Evolutionary conservation across 2,113 vertebrate species (phyloP), one percentile per base, ranked within the genome.

Genomic region (Fregetta grallaria): DNA sequence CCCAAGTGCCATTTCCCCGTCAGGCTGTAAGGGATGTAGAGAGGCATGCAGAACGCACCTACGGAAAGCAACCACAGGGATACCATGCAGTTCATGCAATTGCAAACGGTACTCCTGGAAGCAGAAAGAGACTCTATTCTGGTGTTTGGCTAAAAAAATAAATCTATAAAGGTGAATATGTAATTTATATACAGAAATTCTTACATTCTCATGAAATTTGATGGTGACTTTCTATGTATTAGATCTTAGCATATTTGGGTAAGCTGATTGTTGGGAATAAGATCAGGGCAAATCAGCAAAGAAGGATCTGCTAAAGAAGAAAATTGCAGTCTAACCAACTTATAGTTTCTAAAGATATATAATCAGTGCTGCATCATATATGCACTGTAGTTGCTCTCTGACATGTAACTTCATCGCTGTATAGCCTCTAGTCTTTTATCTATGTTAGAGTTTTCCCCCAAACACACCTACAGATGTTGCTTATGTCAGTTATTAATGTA

Each of bases 31-130:
- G 98, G 99, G 92, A 99, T 98, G 97, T 99, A 99, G 72, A 99
- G 96, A 11, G 99, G 98, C 61, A 99, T 99, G 92, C 99, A 99
- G 96, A 99, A 98, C 1, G 94, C 95, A 91, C 99, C 99, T 99
- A 53, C 19, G 91, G 36, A 90, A 44, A 71, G 21, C 45, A 70
- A 88, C 21, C 40, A 87, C 15, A 92, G 83, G 70, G 34, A 83
- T 6, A 80, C 8, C 44, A 23, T 14, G 34, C 0, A 0, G 11
- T 61, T 93, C 52, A 32, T 26, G 75, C 2, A 9, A 70, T 21
- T 42, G 44, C 36, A 70, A 65, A 92, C 0, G 0, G 26, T 61
- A 42, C 5, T 56, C 25, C 42, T 78, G 34, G 8, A 71, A 95
- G 34, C n/a, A 83, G 25, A 85, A 21, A 59, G 11, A 92, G 6